These are phyloP conservation scores for Dendrocopos noguchii DNA, from an alignment of 2,113 vertebrate species.

Conservation along the genomic window DNA sequence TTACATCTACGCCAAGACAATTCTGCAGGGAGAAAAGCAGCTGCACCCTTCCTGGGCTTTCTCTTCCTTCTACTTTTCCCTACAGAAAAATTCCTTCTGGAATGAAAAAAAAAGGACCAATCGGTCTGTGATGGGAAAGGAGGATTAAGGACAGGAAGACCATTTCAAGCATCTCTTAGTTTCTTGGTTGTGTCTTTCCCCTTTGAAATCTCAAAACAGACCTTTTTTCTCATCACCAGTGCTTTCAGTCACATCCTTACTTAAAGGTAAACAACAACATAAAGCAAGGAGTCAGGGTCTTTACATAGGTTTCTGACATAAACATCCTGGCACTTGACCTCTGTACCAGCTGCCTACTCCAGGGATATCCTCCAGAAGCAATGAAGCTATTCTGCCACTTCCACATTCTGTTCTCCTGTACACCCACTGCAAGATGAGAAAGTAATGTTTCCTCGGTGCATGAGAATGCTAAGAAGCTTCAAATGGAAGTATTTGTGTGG, in stretches of 20 bases:
- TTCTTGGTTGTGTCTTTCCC: neutral
- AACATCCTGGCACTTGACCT: neutral
- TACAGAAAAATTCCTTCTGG: neutral
- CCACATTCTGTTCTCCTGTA: neutral
- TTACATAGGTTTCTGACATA: neutral
- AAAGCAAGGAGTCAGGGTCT: neutral
- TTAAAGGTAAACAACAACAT: neutral
- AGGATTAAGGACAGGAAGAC: neutral
- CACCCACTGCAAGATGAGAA: neutral
- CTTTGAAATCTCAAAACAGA: neutral
- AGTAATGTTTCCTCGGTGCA: neutral
- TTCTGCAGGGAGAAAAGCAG: neutral
- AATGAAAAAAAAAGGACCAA: neutral
- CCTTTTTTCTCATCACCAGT: neutral
- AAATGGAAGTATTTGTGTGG: neutral
- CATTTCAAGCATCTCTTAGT: neutral
- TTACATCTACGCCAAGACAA: neutral
- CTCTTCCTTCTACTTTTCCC: neutral
- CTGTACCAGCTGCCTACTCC: neutral
- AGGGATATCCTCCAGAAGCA: neutral
- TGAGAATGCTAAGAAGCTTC: neutral
- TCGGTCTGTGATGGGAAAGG: neutral
- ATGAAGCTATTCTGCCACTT: neutral
- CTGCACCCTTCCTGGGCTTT: neutral
- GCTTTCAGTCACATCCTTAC: neutral